Evolutionary conservation across 1,140 invertebrate species (phyloP), one percentile per base, ranked within the genome.

Genomic region (Hesperophylax magnus): DNA sequence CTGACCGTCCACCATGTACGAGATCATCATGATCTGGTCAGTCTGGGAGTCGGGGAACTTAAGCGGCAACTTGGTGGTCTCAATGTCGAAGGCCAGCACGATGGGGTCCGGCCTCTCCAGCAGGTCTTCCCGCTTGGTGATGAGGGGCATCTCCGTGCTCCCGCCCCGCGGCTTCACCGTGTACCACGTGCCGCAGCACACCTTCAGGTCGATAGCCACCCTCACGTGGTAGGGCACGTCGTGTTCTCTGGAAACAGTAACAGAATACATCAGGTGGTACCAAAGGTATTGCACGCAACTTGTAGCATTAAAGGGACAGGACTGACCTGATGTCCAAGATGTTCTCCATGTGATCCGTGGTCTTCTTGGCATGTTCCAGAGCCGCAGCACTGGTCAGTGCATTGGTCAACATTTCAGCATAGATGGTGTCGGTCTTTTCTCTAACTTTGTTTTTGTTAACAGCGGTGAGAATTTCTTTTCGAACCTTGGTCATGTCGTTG

Each of bases 21-120:
- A 99, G 85, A 99, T 99, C 98, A 99, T 99, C 96, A 99, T 99
- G 80, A 99, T 97, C 90, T 99, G 97, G 92, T 99, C 98, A 3
- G 93, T 93, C 84, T 94, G 93, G 0, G 95, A 92, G 90, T 99
- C 98, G 0, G 98, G 98, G 90, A 99, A 99, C 89, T 99, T 99
- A 1, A 99, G 88, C 0, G 98, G 98, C 52, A 99, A 88, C 89
- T 99, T 99, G 0, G 98, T 99, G 2, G 98, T 99, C 91, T 99
- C 98, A 86, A 99, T 99, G 90, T 99, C 98, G 90, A 96, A 99
- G 3, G 98, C 98, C 8, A 99, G 87, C 0, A 99, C 97, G 79
- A 98, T 96, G 9, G 96, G 95, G 86, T 99, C 98, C 0, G 97
- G 97, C 84, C 96, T 92, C 85, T 98, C 97, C 52, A 98, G 92